A percentile compares a stretch with the other conserved stretches of the same genome.
Evolutionary conservation across 2,888 invertebrate species (phyloP).

Genomic region (Xanthostigma xanthostigma): DNA sequence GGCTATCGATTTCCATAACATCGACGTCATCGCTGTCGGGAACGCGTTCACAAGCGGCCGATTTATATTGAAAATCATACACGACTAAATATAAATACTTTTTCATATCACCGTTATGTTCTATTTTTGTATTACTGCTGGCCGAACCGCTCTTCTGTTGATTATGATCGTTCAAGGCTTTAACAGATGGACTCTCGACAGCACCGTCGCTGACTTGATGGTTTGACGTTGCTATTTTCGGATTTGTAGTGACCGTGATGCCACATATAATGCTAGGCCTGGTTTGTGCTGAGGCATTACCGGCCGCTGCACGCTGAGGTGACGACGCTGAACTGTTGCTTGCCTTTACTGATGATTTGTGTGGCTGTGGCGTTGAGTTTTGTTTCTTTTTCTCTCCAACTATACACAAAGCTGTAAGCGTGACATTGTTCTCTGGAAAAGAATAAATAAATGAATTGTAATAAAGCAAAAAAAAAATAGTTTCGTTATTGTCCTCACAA

Average conservation of each 20-base stretch:
- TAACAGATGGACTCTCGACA: constrained; percentile 30
- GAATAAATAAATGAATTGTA: constrained; percentile 1
- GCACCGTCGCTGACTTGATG: constrained; percentile 8
- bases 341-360: constrained; percentile 14
- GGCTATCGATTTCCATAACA: constrained; percentile 28
- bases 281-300: constrained; percentile 14
- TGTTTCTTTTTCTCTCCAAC: constrained; percentile 22
- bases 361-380: constrained; percentile 13
- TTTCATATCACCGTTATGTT: constrained; percentile 19
- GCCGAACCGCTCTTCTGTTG: constrained; percentile 34
- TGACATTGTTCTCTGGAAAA: constrained; percentile 17
- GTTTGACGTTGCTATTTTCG: constrained; percentile 4
- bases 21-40: constrained; percentile 31
- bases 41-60: constrained; percentile 16
- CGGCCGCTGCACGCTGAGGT: constrained; percentile 15
- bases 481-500: neutral
- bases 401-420: constrained; percentile 31
- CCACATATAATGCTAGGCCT: constrained; percentile 37
- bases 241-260: constrained; percentile 21
- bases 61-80: constrained; percentile 52
- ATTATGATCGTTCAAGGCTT: constrained; percentile 65
- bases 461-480: neutral
- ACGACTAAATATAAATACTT: constrained; percentile 46
- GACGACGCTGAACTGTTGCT: constrained; percentile 14
- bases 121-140: constrained; percentile 12